A percentile compares a stretch with the other conserved stretches of the same genome.
Evolutionary conservation across 2,888 invertebrate species (phyloP).

Genomic region (Serrognathus titanus): DNA sequence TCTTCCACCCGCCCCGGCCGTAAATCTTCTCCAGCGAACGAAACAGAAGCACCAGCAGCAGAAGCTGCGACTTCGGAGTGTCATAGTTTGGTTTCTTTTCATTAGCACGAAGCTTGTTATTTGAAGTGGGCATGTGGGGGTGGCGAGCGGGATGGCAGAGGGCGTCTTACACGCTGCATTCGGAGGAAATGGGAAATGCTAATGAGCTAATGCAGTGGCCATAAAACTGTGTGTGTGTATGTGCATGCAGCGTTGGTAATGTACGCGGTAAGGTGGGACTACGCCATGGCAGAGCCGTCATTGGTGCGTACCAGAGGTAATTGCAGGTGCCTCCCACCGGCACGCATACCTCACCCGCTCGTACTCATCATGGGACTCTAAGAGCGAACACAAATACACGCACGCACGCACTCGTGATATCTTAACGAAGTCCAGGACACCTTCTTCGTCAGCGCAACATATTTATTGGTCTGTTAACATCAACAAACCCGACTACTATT

Average conservation of each 20-base stretch:
- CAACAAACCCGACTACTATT: conserved; percentile 13
- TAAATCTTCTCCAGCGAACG: too few relatives aligned
- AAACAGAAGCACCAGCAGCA: too few relatives aligned
- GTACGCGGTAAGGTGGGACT: conserved; percentile 10
- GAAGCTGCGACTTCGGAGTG: too few relatives aligned
- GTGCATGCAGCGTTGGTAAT: neutral
- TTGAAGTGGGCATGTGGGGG: neutral
- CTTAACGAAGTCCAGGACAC: conserved; percentile 16
- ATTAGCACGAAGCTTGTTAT: too few relatives aligned
- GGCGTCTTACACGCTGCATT: neutral
- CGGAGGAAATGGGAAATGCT: conserved; percentile 10
- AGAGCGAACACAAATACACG: conserved; percentile 7
- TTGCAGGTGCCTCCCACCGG: conserved; percentile 28
- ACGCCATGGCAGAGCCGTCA: conserved; percentile 20
- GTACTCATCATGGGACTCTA: conserved; percentile 16
- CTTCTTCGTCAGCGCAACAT: conserved; percentile 8
- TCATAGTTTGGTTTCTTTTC: too few relatives aligned
- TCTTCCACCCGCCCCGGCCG: too few relatives aligned
- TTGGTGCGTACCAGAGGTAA: conserved; percentile 26
- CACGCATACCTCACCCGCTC: conserved; percentile 22
- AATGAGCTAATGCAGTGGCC: conserved; percentile 1
- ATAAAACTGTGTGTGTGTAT: neutral
- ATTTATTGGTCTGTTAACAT: conserved; percentile 17
- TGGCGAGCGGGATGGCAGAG: neutral
- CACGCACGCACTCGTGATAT: neutral